Evolutionary conservation across 2,888 invertebrate species (phyloP).

Genomic region (Nysson spinosus): DNA sequence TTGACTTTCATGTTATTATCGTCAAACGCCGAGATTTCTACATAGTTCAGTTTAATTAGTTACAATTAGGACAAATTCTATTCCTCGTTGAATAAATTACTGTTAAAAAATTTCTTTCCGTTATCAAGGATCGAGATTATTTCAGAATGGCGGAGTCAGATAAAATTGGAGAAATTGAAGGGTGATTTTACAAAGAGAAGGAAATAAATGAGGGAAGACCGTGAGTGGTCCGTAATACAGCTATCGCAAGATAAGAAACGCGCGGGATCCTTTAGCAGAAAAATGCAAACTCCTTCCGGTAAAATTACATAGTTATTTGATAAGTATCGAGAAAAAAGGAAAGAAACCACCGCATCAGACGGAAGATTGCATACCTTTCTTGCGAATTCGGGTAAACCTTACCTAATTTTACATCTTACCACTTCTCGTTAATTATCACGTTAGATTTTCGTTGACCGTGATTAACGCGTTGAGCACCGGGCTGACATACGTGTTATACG

Average conservation of each 20-base stretch:
- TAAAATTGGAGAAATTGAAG: background rate
- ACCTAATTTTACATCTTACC: conserved; percentile 45
- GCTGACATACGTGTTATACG: too few species aligned
- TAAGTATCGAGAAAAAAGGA: conserved; percentile 9
- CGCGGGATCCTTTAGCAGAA: conserved; percentile 20
- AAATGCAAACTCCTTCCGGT: conserved; percentile 32
- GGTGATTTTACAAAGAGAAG: background rate
- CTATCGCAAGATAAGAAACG: conserved; percentile 6
- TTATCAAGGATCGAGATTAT: conserved; percentile 39
- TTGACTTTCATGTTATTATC: conserved; percentile 26
- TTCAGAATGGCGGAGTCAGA: background rate
- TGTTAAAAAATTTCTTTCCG: conserved; percentile 22
- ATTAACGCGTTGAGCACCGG: conserved; percentile 7
- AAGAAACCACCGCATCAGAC: conserved; percentile 4
- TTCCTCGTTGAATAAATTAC: too few species aligned
- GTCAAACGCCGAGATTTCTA: conserved; percentile 26
- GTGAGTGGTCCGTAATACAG: background rate
- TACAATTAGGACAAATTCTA: too few species aligned
- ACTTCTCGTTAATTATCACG: conserved; percentile 17
- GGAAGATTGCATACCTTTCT: conserved; percentile 36
- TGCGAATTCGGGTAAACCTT: conserved; percentile 36
- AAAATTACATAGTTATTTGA: conserved; percentile 28
- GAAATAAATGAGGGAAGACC: background rate
- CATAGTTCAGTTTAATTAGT: background rate
- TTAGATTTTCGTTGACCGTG: conserved; percentile 10